phyloP scores from a whole-genome alignment of 2,888 invertebrate genomes.

The Xestia c-nigrum region DNA sequence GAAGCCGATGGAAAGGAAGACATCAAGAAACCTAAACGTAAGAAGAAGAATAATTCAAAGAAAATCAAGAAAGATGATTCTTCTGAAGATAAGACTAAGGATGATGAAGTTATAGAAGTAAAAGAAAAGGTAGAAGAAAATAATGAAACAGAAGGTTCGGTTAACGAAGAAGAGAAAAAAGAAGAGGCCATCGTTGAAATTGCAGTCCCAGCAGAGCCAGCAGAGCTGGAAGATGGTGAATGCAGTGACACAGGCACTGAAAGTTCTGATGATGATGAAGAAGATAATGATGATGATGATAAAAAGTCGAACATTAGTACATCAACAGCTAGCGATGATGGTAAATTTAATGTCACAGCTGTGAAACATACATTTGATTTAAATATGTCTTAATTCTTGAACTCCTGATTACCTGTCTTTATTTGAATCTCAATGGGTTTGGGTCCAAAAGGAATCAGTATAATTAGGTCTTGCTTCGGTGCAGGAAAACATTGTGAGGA shows the following conservation, averaged over 20 bases:
- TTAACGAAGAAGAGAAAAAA: slow-evolving; percentile 36
- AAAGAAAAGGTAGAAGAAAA: slow-evolving; percentile 30
- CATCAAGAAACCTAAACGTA: slow-evolving; percentile 75
- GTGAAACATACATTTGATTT: slow-evolving; percentile 28
- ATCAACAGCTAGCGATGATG: slow-evolving; percentile 86
- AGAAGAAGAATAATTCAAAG: slow-evolving; percentile 71
- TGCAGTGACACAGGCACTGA: slow-evolving; percentile 89
- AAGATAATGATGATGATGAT: slow-evolving; percentile 70
- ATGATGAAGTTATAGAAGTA: slow-evolving; percentile 38
- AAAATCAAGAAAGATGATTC: slow-evolving; percentile 60
- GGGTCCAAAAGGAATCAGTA: background rate
- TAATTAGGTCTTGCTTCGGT: too few species aligned
- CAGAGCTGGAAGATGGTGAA: slow-evolving; percentile 92
- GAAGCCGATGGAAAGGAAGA: slow-evolving; percentile 70
- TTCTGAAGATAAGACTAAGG: slow-evolving; percentile 57
- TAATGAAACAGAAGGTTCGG: slow-evolving; percentile 11
- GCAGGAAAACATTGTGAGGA: too few species aligned
- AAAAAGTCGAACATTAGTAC: slow-evolving; percentile 80
- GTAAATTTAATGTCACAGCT: slow-evolving; percentile 72
- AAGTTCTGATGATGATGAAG: slow-evolving; percentile 71
- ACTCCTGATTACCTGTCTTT: background rate
- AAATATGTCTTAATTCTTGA: background rate
- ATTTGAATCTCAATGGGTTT: background rate
- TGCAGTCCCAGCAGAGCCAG: slow-evolving; percentile 70
- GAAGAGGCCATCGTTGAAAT: slow-evolving; percentile 38